Evolutionary conservation across 2,888 invertebrate species (phyloP), one percentile per base, ranked within the genome.

Genomic region (Cabera pusaria): DNA sequence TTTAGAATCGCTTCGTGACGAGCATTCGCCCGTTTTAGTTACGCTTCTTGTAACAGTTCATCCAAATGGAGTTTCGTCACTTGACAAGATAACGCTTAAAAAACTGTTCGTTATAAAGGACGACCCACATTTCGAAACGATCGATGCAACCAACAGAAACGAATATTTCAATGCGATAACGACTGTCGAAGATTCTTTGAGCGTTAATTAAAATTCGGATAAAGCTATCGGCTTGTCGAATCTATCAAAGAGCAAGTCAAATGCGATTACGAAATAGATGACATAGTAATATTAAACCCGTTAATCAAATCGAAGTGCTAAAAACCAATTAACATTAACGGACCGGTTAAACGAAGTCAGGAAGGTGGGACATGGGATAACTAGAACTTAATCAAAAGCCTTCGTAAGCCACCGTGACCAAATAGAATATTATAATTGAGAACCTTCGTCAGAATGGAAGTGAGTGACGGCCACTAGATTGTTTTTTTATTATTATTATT

Each of bases 261-360:
- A 32, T 37, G 25, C 34, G 53, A 54, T 64, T 60, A 59, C 52
- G 55, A 54, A 51, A 59, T 49, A 42, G 49, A 55, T 45, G 58
- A 55, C 48, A 57, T 45, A 37, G 49, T 50, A 50, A 49, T 49
- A 56, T 53, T 55, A 58, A 64, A 64, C 64, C 56, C 62, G 60
- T 70, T 69, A 69, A 71, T 72, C 64, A 68, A 66, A 65, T 52
- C 44, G 32, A 52, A 72, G 61, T 68, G 67, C 71, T 73, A 72
- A 75, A 78, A 80, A 69, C 67, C 72, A 80, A 82, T 82, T 80
- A 76, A 76, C 76, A 63, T 57, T 70, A 70, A 77, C 65, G 60
- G 58, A 64, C 57, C 60, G 65, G 72, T 63, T 61, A 56, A 54
- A 36, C 56, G 49, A 41, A 52, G 39, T 53, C 51, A 48, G 52